Evolutionary conservation across 1,140 invertebrate species (phyloP).

Genomic region (Trachymyrmex cornetzi): DNA sequence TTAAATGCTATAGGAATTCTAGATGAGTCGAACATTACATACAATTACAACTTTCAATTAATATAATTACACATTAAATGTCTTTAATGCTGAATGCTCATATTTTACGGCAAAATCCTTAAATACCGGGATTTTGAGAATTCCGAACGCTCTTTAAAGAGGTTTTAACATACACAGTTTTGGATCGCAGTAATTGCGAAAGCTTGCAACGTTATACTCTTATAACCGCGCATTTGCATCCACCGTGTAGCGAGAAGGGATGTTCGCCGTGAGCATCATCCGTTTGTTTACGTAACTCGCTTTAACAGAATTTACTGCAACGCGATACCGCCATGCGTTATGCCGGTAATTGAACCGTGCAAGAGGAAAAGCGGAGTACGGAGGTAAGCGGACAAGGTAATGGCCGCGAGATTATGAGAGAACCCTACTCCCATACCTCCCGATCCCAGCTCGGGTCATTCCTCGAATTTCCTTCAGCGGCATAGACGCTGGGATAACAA

Average conservation of each 20-base stretch:
- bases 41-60: neutral
- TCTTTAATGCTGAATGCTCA: neutral
- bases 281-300: conserved; percentile 41
- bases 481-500: conserved; percentile 70
- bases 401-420: conserved; percentile 44
- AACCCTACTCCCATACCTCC: neutral
- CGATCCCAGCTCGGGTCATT: conserved; percentile 26
- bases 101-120: neutral
- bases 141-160: neutral
- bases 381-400: conserved; percentile 34
- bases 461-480: conserved; percentile 63
- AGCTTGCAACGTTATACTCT: conserved; percentile 33
- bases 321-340: conserved; percentile 39
- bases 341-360: conserved; percentile 29
- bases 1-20: neutral
- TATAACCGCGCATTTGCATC: conserved; percentile 34
- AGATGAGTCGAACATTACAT: neutral
- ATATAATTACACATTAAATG: neutral
- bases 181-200: conserved; percentile 26
- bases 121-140: neutral
- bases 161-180: neutral
- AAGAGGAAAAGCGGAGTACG: conserved; percentile 29
- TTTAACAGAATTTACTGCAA: conserved; percentile 50
- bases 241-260: neutral
- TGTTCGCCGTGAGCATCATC: neutral